Conservation (phyloP, 2,888 invertebrate species). For the Apamea anceps region DNA sequence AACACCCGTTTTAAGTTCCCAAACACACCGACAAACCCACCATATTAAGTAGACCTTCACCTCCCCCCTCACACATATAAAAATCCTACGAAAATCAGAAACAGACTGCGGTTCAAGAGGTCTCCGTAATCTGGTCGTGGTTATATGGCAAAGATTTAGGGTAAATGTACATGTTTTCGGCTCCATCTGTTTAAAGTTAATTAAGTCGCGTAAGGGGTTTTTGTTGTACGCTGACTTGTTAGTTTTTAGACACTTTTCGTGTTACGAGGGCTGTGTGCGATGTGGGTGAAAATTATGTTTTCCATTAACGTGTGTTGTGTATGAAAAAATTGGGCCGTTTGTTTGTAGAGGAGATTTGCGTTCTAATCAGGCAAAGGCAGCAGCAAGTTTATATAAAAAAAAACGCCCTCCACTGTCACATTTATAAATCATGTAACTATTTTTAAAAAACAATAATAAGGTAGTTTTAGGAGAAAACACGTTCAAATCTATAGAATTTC, state of each 20-base stretch:
- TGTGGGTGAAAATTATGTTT: conserved; percentile 38
- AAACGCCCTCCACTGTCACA: no score
- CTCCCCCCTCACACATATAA: not conserved
- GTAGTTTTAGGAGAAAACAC: not conserved
- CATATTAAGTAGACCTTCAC: conserved; percentile 36
- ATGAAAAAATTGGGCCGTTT: conserved; percentile 19
- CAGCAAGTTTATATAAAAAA: not conserved
- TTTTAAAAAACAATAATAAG: not conserved
- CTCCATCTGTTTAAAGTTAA: conserved; percentile 67
- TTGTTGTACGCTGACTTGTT: conserved; percentile 64
- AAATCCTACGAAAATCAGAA: conserved; percentile 8
- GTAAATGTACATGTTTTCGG: conserved; percentile 64
- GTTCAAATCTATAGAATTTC: not conserved
- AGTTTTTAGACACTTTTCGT: conserved; percentile 61
- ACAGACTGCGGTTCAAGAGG: conserved; percentile 13
- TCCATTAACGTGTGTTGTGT: conserved; percentile 31
- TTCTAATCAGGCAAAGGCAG: not conserved
- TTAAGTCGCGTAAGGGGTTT: conserved; percentile 66
- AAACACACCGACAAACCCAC: conserved; percentile 54
- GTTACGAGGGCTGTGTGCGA: conserved; percentile 29
- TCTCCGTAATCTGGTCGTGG: conserved; percentile 48
- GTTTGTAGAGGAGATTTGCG: not conserved
- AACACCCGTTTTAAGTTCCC: conserved; percentile 70
- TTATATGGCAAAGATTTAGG: conserved; percentile 61
- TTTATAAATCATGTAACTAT: not conserved